Evolutionary conservation across 2,113 vertebrate species (phyloP).

Genomic region (Sula dactylatra): DNA sequence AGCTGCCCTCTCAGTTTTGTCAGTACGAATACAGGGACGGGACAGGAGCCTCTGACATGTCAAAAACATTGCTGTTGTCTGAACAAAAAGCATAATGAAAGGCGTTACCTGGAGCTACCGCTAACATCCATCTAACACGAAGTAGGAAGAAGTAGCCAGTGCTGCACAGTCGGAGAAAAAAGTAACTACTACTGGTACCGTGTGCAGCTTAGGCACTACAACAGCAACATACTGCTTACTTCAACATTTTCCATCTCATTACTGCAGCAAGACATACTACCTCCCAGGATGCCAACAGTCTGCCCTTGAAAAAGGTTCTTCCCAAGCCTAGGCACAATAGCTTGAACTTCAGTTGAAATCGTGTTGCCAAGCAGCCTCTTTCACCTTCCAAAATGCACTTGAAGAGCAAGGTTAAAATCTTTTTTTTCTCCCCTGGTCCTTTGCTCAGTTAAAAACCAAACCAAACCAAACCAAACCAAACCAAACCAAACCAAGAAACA

Average conservation of each 20-base stretch:
- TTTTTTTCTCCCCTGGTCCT: background rate
- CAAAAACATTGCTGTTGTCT: background rate
- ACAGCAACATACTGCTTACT: background rate
- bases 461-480: no score
- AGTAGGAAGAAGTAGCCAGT: fast-evolving
- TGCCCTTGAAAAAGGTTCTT: background rate
- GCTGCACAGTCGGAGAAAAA: background rate
- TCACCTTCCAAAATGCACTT: background rate
- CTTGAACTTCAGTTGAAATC: background rate
- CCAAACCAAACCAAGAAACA: no score
- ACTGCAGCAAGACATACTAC: fast-evolving
- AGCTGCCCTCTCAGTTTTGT: background rate
- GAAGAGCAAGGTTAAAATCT: background rate
- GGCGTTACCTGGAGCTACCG: background rate
- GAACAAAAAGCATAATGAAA: background rate
- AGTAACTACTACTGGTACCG: no score
- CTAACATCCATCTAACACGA: background rate
- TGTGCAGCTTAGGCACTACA: background rate
- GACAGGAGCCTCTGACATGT: background rate
- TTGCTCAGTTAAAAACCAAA: background rate
- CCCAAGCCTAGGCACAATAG: fast-evolving
- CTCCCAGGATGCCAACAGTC: background rate
- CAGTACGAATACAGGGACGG: background rate
- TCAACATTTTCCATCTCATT: background rate
- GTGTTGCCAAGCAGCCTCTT: background rate